Base-by-base conservation (phyloP, 1,140 invertebrate genomes). In the Mylabris phalerata region DNA sequence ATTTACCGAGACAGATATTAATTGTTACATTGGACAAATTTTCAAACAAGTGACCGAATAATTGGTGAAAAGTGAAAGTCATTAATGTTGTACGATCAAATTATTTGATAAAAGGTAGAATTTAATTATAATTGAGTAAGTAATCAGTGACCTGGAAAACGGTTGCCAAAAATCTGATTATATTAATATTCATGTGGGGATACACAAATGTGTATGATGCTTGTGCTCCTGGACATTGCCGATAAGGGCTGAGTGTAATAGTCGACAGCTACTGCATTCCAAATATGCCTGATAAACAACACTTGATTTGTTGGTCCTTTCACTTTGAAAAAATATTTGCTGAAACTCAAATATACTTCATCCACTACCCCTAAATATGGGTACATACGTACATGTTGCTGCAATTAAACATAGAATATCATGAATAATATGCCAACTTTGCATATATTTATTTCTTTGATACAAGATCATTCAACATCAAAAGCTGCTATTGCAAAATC, bases 141-240 rank as follows among this genome's bases (percentile, higher is more conserved):
- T 55, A 55, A 55, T 55, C 52, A 44, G 52, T 55, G 52, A 55
- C 52, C 52, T 55, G 52, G 32, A 55, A 55, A 55, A 6, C 52
- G 52, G 52, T 39, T 48, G 39, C 51, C 52, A 55, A 55, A 55
- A 55, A 55, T 55, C 52, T 55, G 52, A 55, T 55, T 55, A 44
- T 55, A 55, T 55, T 55, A 55, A 55, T 55, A 55, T 55, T 55
- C 52, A 55, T 55, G 52, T 55, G 52, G 52, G 52, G 52, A 55
- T 55, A 55, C 52, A 47, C 44, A 55, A 55, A 55, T 55, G 52
- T 55, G 45, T 55, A 55, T 47, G 52, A 55, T 55, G 44, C 52
- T 43, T 55, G 52, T 27, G 52, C 52, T 55, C 45, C 52, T 55
- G 52, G 52, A 55, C 52, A 55, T 47, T 55, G 52, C 52, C 52